Evolutionary conservation across 2,797 vertebrate species (phyloP).

Genomic region (Crenichthys baileyi): DNA sequence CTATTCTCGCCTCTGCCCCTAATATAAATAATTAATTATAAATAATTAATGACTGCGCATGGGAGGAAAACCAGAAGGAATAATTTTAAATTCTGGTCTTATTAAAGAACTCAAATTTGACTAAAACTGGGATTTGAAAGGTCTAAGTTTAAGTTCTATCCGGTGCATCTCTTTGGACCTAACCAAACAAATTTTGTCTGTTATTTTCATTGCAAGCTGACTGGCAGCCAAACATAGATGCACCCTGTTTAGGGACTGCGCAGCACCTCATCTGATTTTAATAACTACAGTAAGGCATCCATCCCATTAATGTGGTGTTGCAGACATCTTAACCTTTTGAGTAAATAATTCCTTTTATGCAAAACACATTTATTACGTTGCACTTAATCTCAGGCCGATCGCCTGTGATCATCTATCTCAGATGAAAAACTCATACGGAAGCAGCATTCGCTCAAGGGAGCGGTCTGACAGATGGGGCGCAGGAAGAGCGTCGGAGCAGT

Average conservation of each 20-base stretch:
- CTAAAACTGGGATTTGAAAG: neutral
- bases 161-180: neutral
- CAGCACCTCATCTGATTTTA: constrained; percentile 7
- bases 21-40: neutral
- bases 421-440: constrained; percentile 38
- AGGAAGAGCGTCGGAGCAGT: constrained; percentile 7
- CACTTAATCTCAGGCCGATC: constrained; percentile 36
- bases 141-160: neutral
- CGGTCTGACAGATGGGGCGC: constrained; percentile 29
- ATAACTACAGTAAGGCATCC: constrained; percentile 8
- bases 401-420: constrained; percentile 35
- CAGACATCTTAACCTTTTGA: constrained; percentile 17
- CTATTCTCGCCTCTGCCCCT: neutral
- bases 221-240: neutral
- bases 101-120: neutral
- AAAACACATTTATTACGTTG: constrained; percentile 33
- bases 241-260: neutral
- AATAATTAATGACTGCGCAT: neutral
- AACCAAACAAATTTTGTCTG: neutral
- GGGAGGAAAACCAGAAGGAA: neutral
- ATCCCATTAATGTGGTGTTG: constrained; percentile 14
- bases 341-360: constrained; percentile 21
- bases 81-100: neutral
- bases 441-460: constrained; percentile 26
- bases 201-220: neutral